Evolutionary conservation across 2,113 vertebrate genomes (phyloP).

Genomic region (Saimiri boliviensis): DNA sequence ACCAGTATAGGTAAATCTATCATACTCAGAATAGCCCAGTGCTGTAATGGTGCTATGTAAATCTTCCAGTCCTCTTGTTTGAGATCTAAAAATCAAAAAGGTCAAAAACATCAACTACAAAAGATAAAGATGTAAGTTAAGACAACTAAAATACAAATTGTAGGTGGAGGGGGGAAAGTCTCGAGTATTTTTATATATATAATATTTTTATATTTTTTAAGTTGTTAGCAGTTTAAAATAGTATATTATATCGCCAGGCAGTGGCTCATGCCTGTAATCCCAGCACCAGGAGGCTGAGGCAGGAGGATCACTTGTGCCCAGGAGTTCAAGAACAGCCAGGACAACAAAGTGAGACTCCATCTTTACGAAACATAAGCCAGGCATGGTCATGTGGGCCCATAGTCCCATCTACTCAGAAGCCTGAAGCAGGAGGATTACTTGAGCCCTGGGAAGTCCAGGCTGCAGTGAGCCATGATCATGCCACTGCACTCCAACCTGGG

Average conservation of each 20-base stretch:
- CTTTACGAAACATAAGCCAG: too few relatives aligned
- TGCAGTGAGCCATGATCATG: too few relatives aligned
- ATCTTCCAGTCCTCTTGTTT: background rate
- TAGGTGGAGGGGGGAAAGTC: background rate
- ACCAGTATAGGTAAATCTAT: background rate
- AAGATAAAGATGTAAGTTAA: background rate
- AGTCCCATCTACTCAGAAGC: too few relatives aligned
- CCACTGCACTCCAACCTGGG: too few relatives aligned
- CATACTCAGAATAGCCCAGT: background rate
- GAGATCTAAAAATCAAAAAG: background rate
- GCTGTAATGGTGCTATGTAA: background rate
- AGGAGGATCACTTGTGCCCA: too few relatives aligned
- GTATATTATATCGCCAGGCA: background rate
- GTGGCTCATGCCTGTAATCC: too few relatives aligned
- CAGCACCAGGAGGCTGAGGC: too few relatives aligned
- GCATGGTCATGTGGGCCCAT: too few relatives aligned
- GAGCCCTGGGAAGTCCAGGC: too few relatives aligned
- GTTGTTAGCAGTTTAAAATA: background rate
- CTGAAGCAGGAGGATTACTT: too few relatives aligned
- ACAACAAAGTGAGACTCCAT: too few relatives aligned
- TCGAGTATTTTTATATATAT: background rate
- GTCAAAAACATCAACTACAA: background rate
- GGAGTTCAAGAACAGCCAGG: too few relatives aligned
- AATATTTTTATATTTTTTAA: background rate
- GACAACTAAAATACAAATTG: background rate